Percentiles rank a stretch among this genome's conserved stretches.
Conservation (phyloP, 92 coral and sea anemone genomes). For the Phymanthus crucifer region DNA sequence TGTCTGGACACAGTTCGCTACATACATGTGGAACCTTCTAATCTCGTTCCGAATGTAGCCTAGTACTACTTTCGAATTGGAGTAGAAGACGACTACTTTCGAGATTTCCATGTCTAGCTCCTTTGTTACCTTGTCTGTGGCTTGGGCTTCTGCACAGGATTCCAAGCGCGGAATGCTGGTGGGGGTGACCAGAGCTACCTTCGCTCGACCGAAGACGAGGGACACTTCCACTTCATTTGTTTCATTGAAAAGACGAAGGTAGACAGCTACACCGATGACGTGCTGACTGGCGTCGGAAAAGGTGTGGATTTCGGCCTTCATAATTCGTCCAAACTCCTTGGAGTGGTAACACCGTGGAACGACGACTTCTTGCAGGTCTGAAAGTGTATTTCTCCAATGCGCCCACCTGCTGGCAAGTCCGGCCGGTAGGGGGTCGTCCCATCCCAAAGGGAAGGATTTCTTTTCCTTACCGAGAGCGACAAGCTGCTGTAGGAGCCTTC, state of each 20-base stretch:
- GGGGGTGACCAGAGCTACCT: slow-evolving; percentile 4
- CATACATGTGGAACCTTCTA: no score
- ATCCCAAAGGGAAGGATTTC: no score
- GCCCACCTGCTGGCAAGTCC: slow-evolving; percentile 28
- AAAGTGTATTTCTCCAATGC: slow-evolving; percentile 25
- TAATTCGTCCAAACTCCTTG: slow-evolving; percentile 18
- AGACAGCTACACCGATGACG: slow-evolving; percentile 36
- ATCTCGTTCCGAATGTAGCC: slow-evolving; percentile 47
- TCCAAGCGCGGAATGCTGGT: slow-evolving; percentile 35
- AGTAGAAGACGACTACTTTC: slow-evolving; percentile 40
- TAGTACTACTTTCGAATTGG: slow-evolving; percentile 52
- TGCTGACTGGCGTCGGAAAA: slow-evolving; percentile 53
- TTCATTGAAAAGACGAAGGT: slow-evolving; percentile 40
- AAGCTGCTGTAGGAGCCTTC: no score
- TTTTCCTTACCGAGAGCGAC: no score
- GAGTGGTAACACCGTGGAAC: slow-evolving; percentile 7
- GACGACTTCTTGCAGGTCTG: slow-evolving; percentile 16
- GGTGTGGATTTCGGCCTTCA: slow-evolving; percentile 24
- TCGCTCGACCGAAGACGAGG: slow-evolving; percentile 51
- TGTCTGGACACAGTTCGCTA: no score
- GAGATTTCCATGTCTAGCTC: slow-evolving; percentile 45
- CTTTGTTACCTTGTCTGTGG: slow-evolving; percentile 37
- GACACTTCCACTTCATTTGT: slow-evolving; percentile 24
- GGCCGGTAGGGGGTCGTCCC: slow-evolving; percentile 40
- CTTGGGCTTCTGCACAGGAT: slow-evolving; percentile 13